Base-by-base conservation (phyloP, 2,113 vertebrate species). In the Chaetodon auriga region DNA sequence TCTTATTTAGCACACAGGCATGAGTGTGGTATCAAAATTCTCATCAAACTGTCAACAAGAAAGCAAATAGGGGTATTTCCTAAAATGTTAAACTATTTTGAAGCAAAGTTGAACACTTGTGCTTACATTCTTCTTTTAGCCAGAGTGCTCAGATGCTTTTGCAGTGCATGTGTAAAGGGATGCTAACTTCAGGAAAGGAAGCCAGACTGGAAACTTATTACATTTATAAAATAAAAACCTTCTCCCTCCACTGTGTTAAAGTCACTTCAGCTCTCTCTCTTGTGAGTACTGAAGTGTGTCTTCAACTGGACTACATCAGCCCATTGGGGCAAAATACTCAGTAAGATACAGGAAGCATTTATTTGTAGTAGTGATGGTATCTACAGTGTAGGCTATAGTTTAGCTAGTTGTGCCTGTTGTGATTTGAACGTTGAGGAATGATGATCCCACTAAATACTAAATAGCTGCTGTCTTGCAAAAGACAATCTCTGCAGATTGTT, bases 401-500 rank as follows among this genome's bases (percentile, higher is more conserved):
- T 35, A 66, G 61, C 25, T 61, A 12, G 53, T 49, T 25, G 9
- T 13, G 41, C 6, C 18, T 35, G 48, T 43, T 46, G 72, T 69
- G 12, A 15, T 60, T 30, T 68, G 35, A 77, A 46, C 68, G 41
- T 69, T 48, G 45, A 12, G 21, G 61, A 58, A 7, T 41, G 23
- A 75, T 45, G 48, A 57, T 82, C 66, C 80, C 73, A 71, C 69
- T 79, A 65, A 82, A 75, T 72, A 49, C 71, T 78, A 30, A 49
- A 62, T 48, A 1, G 81, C 71, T 71, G 84, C 77, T 87, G 74
- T 83, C 77, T 61, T 81, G 82, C 73, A 57, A 76, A 80, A 68
- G 84, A 84, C 65, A 88, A 84, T 84, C 79, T 73, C 49, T 68
- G 69, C 78, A 78, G 80, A 68, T 85, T 36, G 68, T 66, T 64